Evolutionary conservation across 2,797 vertebrate species (phyloP).

Genomic region (Paramormyrops hopkinsi): DNA sequence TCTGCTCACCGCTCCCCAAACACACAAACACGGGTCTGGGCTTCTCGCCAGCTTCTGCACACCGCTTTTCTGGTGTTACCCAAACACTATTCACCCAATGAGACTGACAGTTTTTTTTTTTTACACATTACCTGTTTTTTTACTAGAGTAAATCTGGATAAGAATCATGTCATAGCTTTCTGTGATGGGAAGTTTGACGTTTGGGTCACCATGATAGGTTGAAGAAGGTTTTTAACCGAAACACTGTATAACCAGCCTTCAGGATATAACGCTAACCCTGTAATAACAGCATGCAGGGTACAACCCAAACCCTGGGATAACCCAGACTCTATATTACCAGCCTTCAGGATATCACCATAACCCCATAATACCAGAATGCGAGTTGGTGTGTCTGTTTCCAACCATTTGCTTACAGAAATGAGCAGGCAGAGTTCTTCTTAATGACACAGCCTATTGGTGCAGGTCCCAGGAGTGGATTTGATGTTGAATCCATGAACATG

Average conservation of each 20-base stretch:
- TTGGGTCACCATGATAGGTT: neutral
- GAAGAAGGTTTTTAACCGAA: neutral
- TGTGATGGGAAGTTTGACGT: neutral
- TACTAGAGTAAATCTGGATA: neutral
- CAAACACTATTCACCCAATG: neutral
- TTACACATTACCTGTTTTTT: neutral
- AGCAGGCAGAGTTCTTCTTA: neutral
- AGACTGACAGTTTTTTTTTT: neutral
- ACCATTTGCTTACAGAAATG: neutral
- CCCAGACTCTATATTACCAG: neutral
- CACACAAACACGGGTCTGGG: neutral
- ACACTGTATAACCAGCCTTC: neutral
- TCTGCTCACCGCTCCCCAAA: neutral
- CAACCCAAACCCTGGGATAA: neutral
- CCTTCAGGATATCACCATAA: neutral
- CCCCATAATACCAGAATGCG: neutral
- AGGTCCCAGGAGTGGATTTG: neutral
- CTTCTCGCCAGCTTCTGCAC: neutral
- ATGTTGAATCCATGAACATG: neutral
- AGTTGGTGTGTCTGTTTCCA: neutral
- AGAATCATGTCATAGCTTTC: neutral
- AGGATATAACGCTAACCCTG: neutral
- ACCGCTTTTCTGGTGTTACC: neutral
- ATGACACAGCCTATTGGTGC: neutral
- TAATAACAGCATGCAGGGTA: neutral